A percentile compares a stretch with the other conserved stretches of the same genome.
Evolutionary conservation across 2,113 vertebrate genomes (phyloP).

Genomic region (Brienomyrus brachyistius): DNA sequence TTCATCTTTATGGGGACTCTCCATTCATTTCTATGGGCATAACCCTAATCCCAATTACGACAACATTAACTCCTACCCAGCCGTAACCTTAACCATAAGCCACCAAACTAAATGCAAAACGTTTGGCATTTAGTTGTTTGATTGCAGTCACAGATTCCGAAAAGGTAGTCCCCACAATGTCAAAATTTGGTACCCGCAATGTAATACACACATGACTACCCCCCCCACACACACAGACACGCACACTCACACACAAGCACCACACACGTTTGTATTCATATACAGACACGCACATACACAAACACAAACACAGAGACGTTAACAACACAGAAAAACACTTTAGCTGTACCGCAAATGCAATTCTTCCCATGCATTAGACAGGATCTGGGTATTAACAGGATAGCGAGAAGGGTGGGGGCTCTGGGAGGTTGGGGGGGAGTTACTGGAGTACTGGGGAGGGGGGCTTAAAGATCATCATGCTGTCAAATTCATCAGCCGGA

Average conservation of each 20-base stretch:
- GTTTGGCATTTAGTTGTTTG: too few relatives aligned
- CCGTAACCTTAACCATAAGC: too few relatives aligned
- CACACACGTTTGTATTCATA: slow-evolving; percentile 6
- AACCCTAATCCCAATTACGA: too few relatives aligned
- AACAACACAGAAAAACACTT: not conserved
- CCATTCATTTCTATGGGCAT: too few relatives aligned
- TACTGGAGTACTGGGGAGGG: not conserved
- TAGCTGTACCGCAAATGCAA: slow-evolving; percentile 15
- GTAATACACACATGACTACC: not conserved
- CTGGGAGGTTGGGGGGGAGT: not conserved
- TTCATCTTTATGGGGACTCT: too few relatives aligned
- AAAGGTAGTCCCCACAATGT: not conserved
- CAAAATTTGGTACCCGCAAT: not conserved
- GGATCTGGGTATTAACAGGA: slow-evolving; percentile 17
- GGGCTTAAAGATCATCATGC: slow-evolving; percentile 35
- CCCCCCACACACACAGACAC: not conserved
- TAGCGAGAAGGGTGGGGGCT: not conserved
- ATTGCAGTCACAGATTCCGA: not conserved
- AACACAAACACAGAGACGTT: not conserved
- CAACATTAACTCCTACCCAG: too few relatives aligned
- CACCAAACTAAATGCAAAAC: too few relatives aligned
- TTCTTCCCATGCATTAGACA: slow-evolving; percentile 29
- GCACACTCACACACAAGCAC: not conserved
- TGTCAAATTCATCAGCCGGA: slow-evolving; percentile 36
- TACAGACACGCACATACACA: not conserved